Conservation (phyloP, 2,888 invertebrate species). For the Lampropteryx suffumata region DNA sequence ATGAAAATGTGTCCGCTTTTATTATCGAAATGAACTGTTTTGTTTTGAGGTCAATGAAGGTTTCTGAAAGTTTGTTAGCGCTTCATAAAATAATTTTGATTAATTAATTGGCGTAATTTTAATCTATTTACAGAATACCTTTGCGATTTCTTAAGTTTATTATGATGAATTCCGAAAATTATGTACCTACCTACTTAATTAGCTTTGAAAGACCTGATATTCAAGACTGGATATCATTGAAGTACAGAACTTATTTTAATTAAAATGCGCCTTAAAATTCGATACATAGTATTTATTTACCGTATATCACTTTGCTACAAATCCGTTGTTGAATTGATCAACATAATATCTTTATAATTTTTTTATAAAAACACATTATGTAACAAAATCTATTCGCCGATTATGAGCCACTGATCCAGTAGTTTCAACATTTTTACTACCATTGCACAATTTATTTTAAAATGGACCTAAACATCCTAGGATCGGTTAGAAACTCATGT, state of each 20-base stretch:
- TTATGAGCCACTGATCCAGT: too few species aligned
- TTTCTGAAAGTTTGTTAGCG: slow-evolving; percentile 20
- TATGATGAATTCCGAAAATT: slow-evolving; percentile 1
- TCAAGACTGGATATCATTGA: not conserved
- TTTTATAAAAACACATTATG: too few species aligned
- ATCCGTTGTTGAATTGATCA: too few species aligned
- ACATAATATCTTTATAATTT: too few species aligned
- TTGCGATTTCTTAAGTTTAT: not conserved
- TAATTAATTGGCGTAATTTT: slow-evolving; percentile 21
- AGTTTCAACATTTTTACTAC: too few species aligned
- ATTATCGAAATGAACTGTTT: slow-evolving; percentile 33
- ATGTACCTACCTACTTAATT: slow-evolving; percentile 12
- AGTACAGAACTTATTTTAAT: not conserved
- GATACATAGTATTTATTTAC: too few species aligned
- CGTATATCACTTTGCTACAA: too few species aligned
- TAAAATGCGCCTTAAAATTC: too few species aligned
- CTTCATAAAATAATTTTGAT: slow-evolving; percentile 24
- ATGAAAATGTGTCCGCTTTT: slow-evolving; percentile 12
- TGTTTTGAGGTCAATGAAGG: slow-evolving; percentile 29
- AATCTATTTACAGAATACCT: slow-evolving; percentile 12
- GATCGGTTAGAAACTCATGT: too few species aligned
- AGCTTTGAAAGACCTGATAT: slow-evolving; percentile 7
- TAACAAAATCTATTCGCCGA: too few species aligned
- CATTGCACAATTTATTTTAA: too few species aligned
- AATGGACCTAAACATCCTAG: too few species aligned